Conservation (phyloP, 2,113 vertebrate genomes). For the Hemiscyllium ocellatum region DNA sequence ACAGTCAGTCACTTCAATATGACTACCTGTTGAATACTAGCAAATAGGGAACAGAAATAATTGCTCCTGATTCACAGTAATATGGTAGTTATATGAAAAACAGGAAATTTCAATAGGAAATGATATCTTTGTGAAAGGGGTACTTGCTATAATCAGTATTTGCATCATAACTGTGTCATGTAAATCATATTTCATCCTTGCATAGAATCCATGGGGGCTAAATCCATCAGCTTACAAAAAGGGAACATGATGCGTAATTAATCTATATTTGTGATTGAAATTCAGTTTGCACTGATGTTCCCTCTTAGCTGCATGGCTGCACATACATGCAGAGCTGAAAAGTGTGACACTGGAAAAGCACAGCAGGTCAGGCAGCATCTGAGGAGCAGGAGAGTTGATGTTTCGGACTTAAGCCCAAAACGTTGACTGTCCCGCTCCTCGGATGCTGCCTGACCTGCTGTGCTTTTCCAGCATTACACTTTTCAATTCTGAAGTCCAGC, state of each 20-base stretch:
- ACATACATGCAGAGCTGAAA: no score
- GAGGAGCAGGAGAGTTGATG: no score
- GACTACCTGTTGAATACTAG: not conserved
- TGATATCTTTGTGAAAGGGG: not conserved
- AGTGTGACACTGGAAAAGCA: no score
- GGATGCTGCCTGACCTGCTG: no score
- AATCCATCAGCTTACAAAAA: not conserved
- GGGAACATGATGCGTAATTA: not conserved
- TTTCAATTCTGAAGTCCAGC: no score
- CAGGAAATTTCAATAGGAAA: not conserved
- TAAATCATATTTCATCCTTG: not conserved
- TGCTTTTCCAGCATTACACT: no score
- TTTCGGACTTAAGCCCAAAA: no score
- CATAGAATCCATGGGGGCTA: not conserved
- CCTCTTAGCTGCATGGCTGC: no score
- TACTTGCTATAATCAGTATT: not conserved
- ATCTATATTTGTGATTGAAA: no score
- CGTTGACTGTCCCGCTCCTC: no score
- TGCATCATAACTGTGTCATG: not conserved
- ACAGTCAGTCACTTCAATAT: not conserved
- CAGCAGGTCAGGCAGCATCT: no score
- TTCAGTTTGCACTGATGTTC: no score
- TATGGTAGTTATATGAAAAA: not conserved
- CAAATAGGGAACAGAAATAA: not conserved
- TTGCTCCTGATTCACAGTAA: not conserved